phyloP scores from a whole-genome alignment of 2,113 vertebrate species.

The Apus apus region DNA sequence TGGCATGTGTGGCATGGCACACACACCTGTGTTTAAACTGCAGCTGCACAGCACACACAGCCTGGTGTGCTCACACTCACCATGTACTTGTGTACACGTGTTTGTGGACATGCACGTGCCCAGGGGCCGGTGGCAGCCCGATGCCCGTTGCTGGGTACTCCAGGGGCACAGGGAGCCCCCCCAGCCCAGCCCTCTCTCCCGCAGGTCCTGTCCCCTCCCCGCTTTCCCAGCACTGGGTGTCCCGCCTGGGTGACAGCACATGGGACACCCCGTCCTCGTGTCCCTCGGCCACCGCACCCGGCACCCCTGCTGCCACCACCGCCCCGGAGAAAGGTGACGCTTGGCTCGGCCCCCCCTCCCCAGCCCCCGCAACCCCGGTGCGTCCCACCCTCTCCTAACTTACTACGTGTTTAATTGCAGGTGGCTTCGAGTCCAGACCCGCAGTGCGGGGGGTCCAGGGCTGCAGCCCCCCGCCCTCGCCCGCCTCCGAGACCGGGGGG shows the following conservation, averaged over 20 bases:
- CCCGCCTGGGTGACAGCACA: slow-evolving; percentile 77
- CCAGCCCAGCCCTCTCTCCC: background rate
- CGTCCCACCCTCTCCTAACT: background rate
- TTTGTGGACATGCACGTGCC: no score
- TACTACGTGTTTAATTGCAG: slow-evolving; percentile 42
- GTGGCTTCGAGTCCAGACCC: slow-evolving; percentile 75
- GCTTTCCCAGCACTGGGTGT: slow-evolving; percentile 87
- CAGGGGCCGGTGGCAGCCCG: background rate
- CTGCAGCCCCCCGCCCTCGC: slow-evolving; percentile 59
- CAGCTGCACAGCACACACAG: no score
- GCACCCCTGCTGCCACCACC: slow-evolving; percentile 57
- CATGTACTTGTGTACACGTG: accelerated
- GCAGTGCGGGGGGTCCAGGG: slow-evolving; percentile 77
- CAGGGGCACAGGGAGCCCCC: no score
- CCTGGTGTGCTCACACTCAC: no score
- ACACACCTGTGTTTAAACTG: no score
- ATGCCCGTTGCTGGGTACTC: background rate
- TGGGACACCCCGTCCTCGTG: slow-evolving; percentile 76
- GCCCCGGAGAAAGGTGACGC: slow-evolving; percentile 76
- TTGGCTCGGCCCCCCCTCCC: no score
- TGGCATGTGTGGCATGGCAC: no score
- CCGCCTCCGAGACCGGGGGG: slow-evolving; percentile 52
- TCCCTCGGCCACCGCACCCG: slow-evolving; percentile 67
- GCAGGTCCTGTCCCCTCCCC: slow-evolving; percentile 86
- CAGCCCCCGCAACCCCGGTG: accelerated